These are phyloP conservation scores for Galeopterus variegatus DNA, from an alignment of 2,113 vertebrate species.

Conservation along the genomic window DNA sequence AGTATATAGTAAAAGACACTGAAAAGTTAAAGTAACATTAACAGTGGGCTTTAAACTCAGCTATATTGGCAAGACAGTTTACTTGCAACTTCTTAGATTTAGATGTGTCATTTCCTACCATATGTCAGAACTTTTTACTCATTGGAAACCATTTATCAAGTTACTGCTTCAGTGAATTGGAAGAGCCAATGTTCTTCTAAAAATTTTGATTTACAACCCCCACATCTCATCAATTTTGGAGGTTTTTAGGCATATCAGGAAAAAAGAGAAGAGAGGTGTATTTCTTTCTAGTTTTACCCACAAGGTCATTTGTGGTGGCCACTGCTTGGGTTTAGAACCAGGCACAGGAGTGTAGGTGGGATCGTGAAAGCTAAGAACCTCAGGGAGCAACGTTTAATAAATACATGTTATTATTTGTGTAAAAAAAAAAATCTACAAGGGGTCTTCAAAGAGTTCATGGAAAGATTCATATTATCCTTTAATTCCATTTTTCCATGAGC, in stretches of 20 bases:
- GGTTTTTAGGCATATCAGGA: neutral
- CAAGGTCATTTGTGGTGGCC: neutral
- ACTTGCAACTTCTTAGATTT: neutral
- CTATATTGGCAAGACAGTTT: neutral
- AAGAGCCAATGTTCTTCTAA: conserved; percentile 30
- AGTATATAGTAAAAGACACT: conserved; percentile 33
- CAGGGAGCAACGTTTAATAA: conserved; percentile 4
- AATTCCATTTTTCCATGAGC: too few species aligned
- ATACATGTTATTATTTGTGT: neutral
- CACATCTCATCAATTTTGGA: neutral
- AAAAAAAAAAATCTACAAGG: neutral
- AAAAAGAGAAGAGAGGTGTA: neutral
- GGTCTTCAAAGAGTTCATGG: too few species aligned
- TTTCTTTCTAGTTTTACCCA: conserved; percentile 21
- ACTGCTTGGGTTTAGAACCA: neutral
- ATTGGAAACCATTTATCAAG: neutral
- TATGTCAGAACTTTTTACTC: neutral
- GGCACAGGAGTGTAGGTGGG: neutral
- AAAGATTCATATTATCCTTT: too few species aligned
- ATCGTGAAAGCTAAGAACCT: neutral
- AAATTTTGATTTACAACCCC: conserved; percentile 30
- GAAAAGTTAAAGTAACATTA: conserved; percentile 48
- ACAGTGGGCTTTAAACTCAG: neutral
- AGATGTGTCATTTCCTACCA: neutral
- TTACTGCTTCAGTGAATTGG: neutral